Evolutionary conservation across 2,888 invertebrate species (phyloP).

Genomic region (Notodonta dromedarius): DNA sequence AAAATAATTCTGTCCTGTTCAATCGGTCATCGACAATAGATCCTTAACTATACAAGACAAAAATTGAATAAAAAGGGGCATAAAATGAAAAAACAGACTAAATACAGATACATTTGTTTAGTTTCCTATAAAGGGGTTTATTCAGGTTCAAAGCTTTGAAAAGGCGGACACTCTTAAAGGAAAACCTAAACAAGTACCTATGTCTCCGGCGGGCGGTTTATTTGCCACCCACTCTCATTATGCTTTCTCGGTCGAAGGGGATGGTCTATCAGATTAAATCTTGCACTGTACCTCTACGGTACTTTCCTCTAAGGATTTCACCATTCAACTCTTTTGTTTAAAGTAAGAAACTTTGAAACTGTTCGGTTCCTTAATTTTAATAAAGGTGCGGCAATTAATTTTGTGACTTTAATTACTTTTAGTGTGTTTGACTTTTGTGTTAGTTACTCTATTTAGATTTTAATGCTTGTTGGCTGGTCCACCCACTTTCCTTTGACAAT

Average conservation of each 20-base stretch:
- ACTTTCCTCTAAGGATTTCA: not conserved
- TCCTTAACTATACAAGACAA: not conserved
- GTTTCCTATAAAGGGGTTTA: conserved; percentile 3
- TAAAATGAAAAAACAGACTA: not conserved
- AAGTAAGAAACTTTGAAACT: not conserved
- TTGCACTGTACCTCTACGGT: not conserved
- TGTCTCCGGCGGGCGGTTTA: not conserved
- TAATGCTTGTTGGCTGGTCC: too few relatives aligned
- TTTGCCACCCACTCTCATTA: conserved; percentile 4
- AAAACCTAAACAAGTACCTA: not conserved
- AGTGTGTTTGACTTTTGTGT: not conserved
- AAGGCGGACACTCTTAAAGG: not conserved
- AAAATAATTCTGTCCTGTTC: too few relatives aligned
- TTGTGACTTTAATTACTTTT: not conserved
- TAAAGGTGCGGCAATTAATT: not conserved
- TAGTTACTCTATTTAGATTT: not conserved
- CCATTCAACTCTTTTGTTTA: not conserved
- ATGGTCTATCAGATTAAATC: conserved; percentile 1
- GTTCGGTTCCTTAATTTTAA: conserved; percentile 1
- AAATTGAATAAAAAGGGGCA: not conserved
- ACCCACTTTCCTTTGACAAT: too few relatives aligned
- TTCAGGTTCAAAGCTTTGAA: conserved; percentile 1
- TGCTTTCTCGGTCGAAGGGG: not conserved
- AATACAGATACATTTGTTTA: not conserved
- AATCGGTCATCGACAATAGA: too few relatives aligned